Evolutionary conservation across 2,888 invertebrate species (phyloP), one percentile per base, ranked within the genome.

Genomic region (Agrypnus murinus): DNA sequence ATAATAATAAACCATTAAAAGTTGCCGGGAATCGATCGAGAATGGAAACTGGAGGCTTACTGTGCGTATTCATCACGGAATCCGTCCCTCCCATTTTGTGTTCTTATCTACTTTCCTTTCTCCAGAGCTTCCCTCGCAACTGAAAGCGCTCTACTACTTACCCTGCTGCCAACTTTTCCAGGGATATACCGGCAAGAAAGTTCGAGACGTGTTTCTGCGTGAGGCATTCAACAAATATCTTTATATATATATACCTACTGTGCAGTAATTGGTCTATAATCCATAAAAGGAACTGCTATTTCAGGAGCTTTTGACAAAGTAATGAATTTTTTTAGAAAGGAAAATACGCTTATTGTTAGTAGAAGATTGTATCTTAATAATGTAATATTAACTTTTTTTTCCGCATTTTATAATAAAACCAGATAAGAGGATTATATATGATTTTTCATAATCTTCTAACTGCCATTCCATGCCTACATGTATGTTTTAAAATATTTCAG

Each of bases 61-160:
- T 64, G 71, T 73, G 74, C 75, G 74, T 77, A 77, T 75, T 77
- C 75, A 75, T 75, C 75, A 74, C 63, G 70, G 25, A 71, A 69
- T 72, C 73, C 70, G 75, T 74, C 68, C 77, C 77, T 76, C 75
- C 78, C 73, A 76, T 76, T 77, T 73, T 76, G 68, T 75, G 75
- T 77, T 75, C 74, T 78, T 78, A 78, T 78, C 78, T 77, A 75
- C 69, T 74, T 76, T 73, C 73, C 71, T 69, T 75, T 72, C 73
- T 66, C 70, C 60, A 57, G 43, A 55, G 70, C 70, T 73, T 68
- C 71, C 36, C 64, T 59, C 65, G 63, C 64, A 65, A 62, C 67
- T 64, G 65, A 68, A 68, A 53, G 62, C 67, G 17, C 50, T 17
- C 32, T 40, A 46, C 63, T 25, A 25, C 25, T 25, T 25, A 25